Percentiles rank a stretch among this genome's conserved stretches.
Evolutionary conservation across 2,113 vertebrate species (phyloP).

Genomic region (Tapirus terrestris): DNA sequence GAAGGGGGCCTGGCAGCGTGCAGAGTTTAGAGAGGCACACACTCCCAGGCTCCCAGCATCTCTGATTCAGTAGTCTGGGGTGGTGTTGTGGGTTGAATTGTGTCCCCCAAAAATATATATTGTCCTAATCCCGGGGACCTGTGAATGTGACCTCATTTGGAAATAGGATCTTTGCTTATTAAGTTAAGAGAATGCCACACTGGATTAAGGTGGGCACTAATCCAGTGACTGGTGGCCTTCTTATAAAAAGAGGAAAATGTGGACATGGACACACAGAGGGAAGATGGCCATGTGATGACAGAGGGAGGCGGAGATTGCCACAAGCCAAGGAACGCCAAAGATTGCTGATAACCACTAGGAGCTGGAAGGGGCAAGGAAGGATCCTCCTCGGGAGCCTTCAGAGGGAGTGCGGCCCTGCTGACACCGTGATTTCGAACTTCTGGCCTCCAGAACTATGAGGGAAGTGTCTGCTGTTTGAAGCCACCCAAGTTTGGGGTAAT

Average conservation of each 20-base stretch:
- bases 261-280: not conserved
- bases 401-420: rapidly evolving
- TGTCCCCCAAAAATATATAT: too few species aligned
- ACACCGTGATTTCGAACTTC: not conserved
- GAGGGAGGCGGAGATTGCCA: not conserved
- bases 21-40: not conserved
- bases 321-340: not conserved
- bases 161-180: not conserved
- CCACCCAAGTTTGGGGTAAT: not conserved
- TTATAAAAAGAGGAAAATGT: not conserved
- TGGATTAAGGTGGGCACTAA: not conserved
- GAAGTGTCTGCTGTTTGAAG: not conserved
- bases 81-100: not conserved
- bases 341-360: not conserved
- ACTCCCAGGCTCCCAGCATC: not conserved
- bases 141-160: not conserved
- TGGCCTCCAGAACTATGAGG: not conserved
- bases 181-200: rapidly evolving
- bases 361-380: not conserved
- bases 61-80: not conserved
- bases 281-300: rapidly evolving
- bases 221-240: not conserved
- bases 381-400: rapidly evolving
- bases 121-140: not conserved
- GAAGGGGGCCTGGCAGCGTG: rapidly evolving